phyloP scores from a whole-genome alignment of 1,140 invertebrate genomes.

The Bombus ignitus region DNA sequence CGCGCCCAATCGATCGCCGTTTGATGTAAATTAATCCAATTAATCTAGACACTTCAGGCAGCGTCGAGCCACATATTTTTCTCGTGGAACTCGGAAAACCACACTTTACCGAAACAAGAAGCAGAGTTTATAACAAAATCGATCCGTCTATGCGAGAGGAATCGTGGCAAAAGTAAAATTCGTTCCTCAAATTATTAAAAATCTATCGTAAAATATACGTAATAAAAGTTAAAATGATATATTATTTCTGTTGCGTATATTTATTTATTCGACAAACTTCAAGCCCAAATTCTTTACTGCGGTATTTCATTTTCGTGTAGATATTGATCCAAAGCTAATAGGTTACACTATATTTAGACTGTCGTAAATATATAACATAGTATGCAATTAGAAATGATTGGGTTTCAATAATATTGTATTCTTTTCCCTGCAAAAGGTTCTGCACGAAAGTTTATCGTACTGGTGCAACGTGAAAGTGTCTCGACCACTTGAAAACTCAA shows the following conservation, averaged over 20 bases:
- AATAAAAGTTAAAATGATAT: background rate
- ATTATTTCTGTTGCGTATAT: background rate
- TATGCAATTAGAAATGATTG: background rate
- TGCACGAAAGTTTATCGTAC: conserved; percentile 30
- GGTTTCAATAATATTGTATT: background rate
- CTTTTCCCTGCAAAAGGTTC: background rate
- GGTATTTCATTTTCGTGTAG: background rate
- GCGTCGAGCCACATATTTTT: conserved; percentile 64
- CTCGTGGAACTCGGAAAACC: conserved; percentile 49
- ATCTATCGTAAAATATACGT: background rate
- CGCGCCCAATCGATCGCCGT: conserved; percentile 44
- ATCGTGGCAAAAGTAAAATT: background rate
- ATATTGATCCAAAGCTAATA: background rate
- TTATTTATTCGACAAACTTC: background rate
- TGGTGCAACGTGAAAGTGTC: conserved; percentile 43
- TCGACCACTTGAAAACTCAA: conserved; percentile 48
- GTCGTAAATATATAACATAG: background rate
- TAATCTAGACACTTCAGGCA: conserved; percentile 61
- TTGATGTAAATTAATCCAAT: conserved; percentile 71
- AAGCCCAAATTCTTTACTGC: too few species aligned
- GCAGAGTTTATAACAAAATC: background rate
- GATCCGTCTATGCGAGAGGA: conserved; percentile 2
- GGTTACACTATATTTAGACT: background rate
- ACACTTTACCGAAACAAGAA: conserved; percentile 44
- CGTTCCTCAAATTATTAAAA: background rate